phyloP scores from a whole-genome alignment of 1,140 invertebrate species.

The Pantala flavescens region DNA sequence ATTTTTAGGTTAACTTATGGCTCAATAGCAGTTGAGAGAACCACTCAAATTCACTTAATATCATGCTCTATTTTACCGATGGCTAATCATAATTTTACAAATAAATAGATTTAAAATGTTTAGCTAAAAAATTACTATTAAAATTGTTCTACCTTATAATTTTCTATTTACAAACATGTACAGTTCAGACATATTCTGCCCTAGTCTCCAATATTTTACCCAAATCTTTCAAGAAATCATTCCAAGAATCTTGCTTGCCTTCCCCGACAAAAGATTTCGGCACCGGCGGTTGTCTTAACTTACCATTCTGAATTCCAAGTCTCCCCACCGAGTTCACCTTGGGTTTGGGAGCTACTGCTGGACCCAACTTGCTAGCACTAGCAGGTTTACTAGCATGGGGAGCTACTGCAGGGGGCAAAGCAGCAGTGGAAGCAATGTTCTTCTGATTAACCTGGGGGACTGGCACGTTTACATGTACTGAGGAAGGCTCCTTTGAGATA shows the following conservation, averaged over 20 bases:
- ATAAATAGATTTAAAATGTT: no score
- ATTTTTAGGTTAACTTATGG: no score
- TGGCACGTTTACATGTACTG: not conserved
- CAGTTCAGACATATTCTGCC: constrained; percentile 26
- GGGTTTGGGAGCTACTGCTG: not conserved
- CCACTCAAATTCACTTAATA: no score
- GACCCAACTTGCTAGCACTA: not conserved
- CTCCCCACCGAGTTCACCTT: not conserved
- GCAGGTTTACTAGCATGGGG: not conserved
- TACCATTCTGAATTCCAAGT: not conserved
- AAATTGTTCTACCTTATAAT: no score
- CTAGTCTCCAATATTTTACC: constrained; percentile 38
- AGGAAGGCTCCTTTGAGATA: not conserved
- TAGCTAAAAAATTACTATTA: no score
- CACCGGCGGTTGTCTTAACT: not conserved
- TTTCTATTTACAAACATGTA: constrained; percentile 16
- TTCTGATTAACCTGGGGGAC: not conserved
- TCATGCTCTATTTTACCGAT: no score
- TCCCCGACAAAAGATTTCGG: not conserved
- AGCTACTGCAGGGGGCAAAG: not conserved
- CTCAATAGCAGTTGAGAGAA: no score
- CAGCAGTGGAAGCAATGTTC: not conserved
- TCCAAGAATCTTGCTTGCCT: constrained; percentile 19
- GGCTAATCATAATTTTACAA: no score
- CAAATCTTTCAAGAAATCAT: constrained; percentile 33